Evolutionary conservation across 2,888 invertebrate species (phyloP).

Genomic region (Drosophila prostipennis): DNA sequence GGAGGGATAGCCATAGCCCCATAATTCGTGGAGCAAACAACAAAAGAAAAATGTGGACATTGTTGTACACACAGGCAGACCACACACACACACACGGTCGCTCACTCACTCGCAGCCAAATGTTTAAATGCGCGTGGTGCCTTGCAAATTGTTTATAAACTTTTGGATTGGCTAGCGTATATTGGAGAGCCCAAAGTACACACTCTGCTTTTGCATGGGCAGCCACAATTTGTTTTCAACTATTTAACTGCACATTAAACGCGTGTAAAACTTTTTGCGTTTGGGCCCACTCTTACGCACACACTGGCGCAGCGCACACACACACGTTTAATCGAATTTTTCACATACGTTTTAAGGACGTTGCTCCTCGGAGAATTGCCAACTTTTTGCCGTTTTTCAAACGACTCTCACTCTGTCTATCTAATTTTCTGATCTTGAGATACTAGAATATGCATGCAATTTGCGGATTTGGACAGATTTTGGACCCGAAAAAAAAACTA

Average conservation of each 20-base stretch:
- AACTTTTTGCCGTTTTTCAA: conserved; percentile 10
- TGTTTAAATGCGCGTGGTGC: conserved; percentile 49
- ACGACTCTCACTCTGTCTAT: conserved; percentile 17
- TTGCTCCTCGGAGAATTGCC: conserved; percentile 35
- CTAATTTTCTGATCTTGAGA: conserved; percentile 15
- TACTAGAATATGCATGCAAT: conserved; percentile 17
- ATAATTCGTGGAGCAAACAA: conserved; percentile 73
- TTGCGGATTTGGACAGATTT: conserved; percentile 17
- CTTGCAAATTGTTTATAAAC: conserved; percentile 41
- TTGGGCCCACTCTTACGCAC: conserved; percentile 62
- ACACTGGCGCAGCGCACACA: conserved; percentile 54
- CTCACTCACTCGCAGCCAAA: conserved; percentile 57
- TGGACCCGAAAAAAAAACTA: conserved; percentile 37
- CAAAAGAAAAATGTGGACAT: conserved; percentile 76
- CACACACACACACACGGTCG: conserved; percentile 47
- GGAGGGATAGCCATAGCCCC: conserved; percentile 57
- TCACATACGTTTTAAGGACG: conserved; percentile 65
- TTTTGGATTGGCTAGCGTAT: conserved; percentile 40
- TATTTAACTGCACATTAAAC: conserved; percentile 62
- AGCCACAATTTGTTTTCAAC: conserved; percentile 45
- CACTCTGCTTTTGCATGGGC: conserved; percentile 20
- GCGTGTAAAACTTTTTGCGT: conserved; percentile 77
- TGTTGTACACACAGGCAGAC: conserved; percentile 65
- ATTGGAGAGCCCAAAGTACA: conserved; percentile 22
- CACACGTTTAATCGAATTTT: conserved; percentile 59